Base-by-base conservation (phyloP, 2,888 invertebrate species). In the Nomada fabriciana region DNA sequence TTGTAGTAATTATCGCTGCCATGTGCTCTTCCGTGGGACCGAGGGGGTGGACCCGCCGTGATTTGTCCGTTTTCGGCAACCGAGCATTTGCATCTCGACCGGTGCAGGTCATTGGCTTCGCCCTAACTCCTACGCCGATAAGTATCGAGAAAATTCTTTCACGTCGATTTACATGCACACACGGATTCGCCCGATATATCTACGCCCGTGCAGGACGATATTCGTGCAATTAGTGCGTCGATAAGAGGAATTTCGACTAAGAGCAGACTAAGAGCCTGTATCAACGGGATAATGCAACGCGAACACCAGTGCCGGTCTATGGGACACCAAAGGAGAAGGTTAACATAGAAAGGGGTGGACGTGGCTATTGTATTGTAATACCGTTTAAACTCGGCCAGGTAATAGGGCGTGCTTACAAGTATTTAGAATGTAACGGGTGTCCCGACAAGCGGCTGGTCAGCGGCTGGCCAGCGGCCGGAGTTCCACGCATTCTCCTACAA, bases 321-420 rank as follows among this genome's bases (percentile, higher is more conserved):
- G 78, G 79, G 75, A 60, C 78, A 83, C 78, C 71, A 69, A 64
- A 47, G 79, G 79, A 83, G 81, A 84, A 78, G 85, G 85, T 85
- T 85, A 84, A 85, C 85, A 84, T 85, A 85, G 85, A 84, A 74
- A 84, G 64, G 72, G 85, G 72, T 59, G 68, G 75, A 63, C 63
- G 68, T 64, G 70, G 79, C 91, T 88, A 92, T 92, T 92, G 92
- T 91, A 92, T 91, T 92, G 90, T 91, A 91, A 91, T 91, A 91
- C 87, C 83, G 89, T 90, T 90, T 87, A 87, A 91, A 89, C 87
- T 85, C 83, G 86, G 79, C 79, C 85, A 79, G 87, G 90, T 92
- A 92, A 92, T 92, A 88, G 90, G 89, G 86, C 87, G 88, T 90
- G 89, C 90, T 91, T 91, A 91, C 91, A 90, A 89, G 91, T 89